Percentiles rank a stretch among this genome's conserved stretches.
Conservation (phyloP, 2,113 vertebrate species). For the Chaetops frenatus region DNA sequence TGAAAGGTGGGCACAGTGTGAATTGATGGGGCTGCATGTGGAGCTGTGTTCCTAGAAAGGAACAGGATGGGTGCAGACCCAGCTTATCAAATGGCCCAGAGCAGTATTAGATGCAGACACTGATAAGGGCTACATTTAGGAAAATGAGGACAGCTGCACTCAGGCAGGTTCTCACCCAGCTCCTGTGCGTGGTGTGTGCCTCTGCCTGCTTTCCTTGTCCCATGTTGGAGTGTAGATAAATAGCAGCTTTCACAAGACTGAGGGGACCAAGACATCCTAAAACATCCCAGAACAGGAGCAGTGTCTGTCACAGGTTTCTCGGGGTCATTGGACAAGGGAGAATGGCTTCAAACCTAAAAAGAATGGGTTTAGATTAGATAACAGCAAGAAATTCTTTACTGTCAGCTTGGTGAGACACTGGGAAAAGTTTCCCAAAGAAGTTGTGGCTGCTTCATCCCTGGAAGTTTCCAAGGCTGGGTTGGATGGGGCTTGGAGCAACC, state of each 20-base stretch:
- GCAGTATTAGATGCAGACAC: not conserved
- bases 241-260: not conserved
- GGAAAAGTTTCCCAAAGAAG: accelerated
- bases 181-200: not conserved
- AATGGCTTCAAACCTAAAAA: not conserved
- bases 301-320: not conserved
- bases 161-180: not conserved
- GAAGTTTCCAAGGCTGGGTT: not conserved
- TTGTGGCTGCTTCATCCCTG: not conserved
- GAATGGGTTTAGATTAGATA: not conserved
- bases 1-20: not conserved
- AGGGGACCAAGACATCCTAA: not conserved
- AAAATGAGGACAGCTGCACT: not conserved
- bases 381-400: not conserved
- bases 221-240: accelerated
- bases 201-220: not conserved
- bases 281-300: not conserved
- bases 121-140: not conserved
- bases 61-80: not conserved
- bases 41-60: not conserved
- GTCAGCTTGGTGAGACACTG: not conserved
- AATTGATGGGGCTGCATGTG: not conserved
- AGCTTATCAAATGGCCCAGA: not conserved
- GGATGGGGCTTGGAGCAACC: accelerated
- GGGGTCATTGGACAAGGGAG: not conserved